Percentiles rank a stretch among this genome's conserved stretches.
These are phyloP conservation scores for Zhuqinia jingwanae DNA, from an alignment of 2,888 invertebrate genomes.

Conservation along the genomic window DNA sequence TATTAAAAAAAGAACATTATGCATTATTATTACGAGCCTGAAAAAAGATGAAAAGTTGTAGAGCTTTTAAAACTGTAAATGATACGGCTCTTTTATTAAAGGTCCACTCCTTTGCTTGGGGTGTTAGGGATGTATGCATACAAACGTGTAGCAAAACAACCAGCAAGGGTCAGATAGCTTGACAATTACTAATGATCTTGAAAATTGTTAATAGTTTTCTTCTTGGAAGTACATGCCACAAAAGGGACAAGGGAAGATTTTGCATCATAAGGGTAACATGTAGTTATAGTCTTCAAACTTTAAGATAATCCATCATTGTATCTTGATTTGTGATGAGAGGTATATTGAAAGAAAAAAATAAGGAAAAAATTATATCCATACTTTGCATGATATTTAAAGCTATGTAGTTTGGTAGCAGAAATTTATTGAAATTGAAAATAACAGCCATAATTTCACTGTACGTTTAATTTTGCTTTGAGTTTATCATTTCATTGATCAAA, in stretches of 20 bases:
- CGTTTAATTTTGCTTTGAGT: no score
- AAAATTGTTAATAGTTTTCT: constrained; percentile 61
- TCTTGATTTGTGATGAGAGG: neutral
- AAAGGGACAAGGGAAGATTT: neutral
- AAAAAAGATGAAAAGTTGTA: neutral
- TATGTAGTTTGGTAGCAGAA: no score
- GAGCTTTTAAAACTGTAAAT: neutral
- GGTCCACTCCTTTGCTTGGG: neutral
- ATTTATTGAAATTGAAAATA: no score
- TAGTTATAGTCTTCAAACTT: neutral
- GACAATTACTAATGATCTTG: constrained; percentile 69
- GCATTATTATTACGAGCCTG: neutral
- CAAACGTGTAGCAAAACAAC: constrained; percentile 20
- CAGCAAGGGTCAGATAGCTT: constrained; percentile 60
- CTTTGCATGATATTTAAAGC: no score
- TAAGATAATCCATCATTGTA: neutral
- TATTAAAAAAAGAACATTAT: constrained; percentile 35
- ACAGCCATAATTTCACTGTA: no score
- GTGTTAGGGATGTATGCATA: no score
- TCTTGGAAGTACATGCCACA: constrained; percentile 13
- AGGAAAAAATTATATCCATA: no score
- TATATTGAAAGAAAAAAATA: no score
- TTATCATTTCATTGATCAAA: no score
- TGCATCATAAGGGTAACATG: neutral
- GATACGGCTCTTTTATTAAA: constrained; percentile 2